Evolutionary conservation across 2,797 vertebrate genomes (phyloP).

Genomic region (Erithacus rubecula): DNA sequence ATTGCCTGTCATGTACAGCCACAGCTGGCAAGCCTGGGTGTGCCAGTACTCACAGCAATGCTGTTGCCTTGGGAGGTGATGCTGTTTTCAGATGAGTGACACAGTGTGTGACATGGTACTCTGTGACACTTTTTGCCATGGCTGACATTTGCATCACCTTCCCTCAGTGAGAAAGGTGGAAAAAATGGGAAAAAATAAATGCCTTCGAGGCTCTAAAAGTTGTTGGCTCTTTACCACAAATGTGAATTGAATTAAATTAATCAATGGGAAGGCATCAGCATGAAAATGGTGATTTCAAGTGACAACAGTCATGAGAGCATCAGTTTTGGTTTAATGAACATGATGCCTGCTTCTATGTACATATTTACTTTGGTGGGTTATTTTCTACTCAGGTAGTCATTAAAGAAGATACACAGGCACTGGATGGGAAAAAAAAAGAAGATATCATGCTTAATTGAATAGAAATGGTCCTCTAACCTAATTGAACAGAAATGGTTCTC

Average conservation of each 20-base stretch:
- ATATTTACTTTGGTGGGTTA: neutral
- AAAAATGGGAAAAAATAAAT: neutral
- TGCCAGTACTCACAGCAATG: neutral
- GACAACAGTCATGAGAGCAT: neutral
- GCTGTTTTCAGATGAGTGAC: neutral
- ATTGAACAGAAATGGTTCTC: fast-evolving
- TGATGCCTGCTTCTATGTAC: neutral
- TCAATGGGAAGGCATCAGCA: neutral
- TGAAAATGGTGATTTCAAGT: neutral
- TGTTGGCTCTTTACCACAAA: neutral
- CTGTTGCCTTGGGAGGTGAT: neutral
- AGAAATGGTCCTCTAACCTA: neutral
- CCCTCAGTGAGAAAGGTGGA: neutral
- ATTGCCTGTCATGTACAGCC: neutral
- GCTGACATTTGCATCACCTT: neutral
- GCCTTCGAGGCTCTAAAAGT: neutral
- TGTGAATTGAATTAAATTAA: neutral
- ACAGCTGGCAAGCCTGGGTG: neutral
- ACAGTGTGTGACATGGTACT: neutral
- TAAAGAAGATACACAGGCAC: neutral
- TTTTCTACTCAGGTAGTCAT: neutral
- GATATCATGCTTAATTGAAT: neutral
- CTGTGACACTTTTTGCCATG: neutral
- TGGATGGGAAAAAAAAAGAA: neutral
- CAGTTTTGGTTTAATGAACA: neutral